Percentiles rank a stretch among this genome's conserved stretches.
Evolutionary conservation across 2,797 vertebrate species (phyloP).

Genomic region (Melanotaenia trifasciata): DNA sequence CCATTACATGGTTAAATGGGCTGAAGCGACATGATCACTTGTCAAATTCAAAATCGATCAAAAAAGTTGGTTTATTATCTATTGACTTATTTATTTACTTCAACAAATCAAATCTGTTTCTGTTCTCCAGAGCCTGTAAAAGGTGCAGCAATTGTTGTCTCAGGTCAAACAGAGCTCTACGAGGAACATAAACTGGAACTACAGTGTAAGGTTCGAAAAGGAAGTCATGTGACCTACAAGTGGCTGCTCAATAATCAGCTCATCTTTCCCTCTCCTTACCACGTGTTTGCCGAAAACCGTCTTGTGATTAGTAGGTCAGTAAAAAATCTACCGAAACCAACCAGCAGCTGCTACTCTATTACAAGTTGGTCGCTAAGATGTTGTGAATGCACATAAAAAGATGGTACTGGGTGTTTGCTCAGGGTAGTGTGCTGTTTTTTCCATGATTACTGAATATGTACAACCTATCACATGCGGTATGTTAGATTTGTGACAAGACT

Average conservation of each 20-base stretch:
- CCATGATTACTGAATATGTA: not conserved
- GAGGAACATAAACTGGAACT: slow-evolving; percentile 64
- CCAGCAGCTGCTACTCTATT: not conserved
- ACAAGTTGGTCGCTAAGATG: not conserved
- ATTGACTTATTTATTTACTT: too few relatives aligned
- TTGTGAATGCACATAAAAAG: not conserved
- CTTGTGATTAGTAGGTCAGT: slow-evolving; percentile 64
- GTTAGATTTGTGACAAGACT: not conserved
- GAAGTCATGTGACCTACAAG: slow-evolving; percentile 67
- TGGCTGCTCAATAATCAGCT: slow-evolving; percentile 60
- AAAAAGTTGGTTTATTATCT: too few relatives aligned
- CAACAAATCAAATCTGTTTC: not conserved
- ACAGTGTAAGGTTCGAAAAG: slow-evolving; percentile 37
- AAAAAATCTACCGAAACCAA: not conserved
- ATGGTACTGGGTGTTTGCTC: not conserved
- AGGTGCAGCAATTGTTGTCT: not conserved
- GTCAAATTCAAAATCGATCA: too few relatives aligned
- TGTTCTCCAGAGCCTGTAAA: slow-evolving; percentile 66
- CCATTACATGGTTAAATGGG: too few relatives aligned
- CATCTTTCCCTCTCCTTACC: slow-evolving; percentile 7
- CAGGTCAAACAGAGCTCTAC: slow-evolving; percentile 47
- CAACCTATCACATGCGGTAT: not conserved
- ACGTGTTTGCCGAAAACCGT: not conserved
- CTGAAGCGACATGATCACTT: too few relatives aligned
- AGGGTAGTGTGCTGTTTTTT: not conserved